Conservation (phyloP, 92 coral and sea anemone genomes). For the Nematostella vectensis region DNA sequence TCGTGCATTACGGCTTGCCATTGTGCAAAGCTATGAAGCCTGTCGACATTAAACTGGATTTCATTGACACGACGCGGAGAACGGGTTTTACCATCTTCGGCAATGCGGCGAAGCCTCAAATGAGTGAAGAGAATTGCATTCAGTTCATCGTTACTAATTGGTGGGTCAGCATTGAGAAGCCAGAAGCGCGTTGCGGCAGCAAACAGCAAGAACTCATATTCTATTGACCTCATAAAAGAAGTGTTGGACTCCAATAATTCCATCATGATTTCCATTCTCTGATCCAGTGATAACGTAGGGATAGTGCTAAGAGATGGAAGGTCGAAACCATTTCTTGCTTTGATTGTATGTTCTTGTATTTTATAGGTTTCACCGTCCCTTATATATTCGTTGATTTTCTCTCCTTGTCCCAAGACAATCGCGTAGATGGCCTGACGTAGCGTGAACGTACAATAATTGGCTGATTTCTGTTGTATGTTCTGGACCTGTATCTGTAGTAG, state of each 20-base stretch:
- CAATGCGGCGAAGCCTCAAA: background rate
- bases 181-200: slow-evolving; percentile 49
- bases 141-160: slow-evolving; percentile 19
- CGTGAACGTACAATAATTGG: slow-evolving; percentile 38
- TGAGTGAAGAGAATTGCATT: slow-evolving; percentile 32
- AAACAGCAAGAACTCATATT: slow-evolving; percentile 11
- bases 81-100: background rate
- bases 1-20: slow-evolving; percentile 45
- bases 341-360: background rate
- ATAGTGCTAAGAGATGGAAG: too few relatives aligned
- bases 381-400: background rate
- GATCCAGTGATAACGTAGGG: too few relatives aligned
- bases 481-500: slow-evolving; percentile 54
- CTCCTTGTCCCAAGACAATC: slow-evolving; percentile 7
- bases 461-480: slow-evolving; percentile 38
- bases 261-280: too few relatives aligned
- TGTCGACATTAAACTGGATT: slow-evolving; percentile 13
- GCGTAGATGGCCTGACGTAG: slow-evolving; percentile 52
- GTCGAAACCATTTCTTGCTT: too few relatives aligned
- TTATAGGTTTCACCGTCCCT: background rate
- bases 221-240: slow-evolving; percentile 5
- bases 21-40: slow-evolving; percentile 44
- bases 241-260: slow-evolving; percentile 25
- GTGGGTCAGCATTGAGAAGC: slow-evolving; percentile 38
- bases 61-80: background rate